These are phyloP conservation scores for Dermolepida albohirtum DNA, from an alignment of 2,888 invertebrate species.

Conservation along the genomic window DNA sequence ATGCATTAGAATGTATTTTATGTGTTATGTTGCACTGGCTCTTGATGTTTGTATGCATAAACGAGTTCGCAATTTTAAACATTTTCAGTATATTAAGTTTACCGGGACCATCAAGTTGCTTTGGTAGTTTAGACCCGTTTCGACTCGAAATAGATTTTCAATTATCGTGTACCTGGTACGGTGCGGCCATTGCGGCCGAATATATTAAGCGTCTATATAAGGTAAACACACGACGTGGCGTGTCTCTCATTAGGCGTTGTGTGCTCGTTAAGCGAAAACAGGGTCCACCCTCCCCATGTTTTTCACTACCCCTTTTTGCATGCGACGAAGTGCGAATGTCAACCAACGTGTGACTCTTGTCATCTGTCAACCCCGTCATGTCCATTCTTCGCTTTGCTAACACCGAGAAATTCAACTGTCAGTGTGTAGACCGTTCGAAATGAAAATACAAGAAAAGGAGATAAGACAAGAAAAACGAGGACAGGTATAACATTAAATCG, in stretches of 20 bases:
- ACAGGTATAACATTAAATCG: slow-evolving; percentile 7
- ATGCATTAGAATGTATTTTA: slow-evolving; percentile 32
- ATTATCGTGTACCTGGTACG: slow-evolving; percentile 50
- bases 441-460: slow-evolving; percentile 19
- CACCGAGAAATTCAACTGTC: slow-evolving; percentile 4
- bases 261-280: slow-evolving; percentile 42
- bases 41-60: slow-evolving; percentile 1
- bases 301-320: slow-evolving; percentile 24
- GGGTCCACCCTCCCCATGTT: slow-evolving; percentile 34
- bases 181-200: slow-evolving; percentile 45
- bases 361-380: slow-evolving; percentile 32
- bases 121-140: slow-evolving; percentile 34
- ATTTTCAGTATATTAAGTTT: slow-evolving; percentile 18
- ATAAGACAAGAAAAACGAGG: slow-evolving; percentile 13
- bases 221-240: slow-evolving; percentile 52
- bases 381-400: slow-evolving; percentile 18
- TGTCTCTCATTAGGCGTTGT: slow-evolving; percentile 47
- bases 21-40: neutral
- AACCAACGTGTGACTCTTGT: slow-evolving; percentile 31
- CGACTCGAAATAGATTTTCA: slow-evolving; percentile 51
- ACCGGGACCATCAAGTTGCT: slow-evolving; percentile 19
- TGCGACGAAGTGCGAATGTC: slow-evolving; percentile 37
- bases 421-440: neutral
- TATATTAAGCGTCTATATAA: slow-evolving; percentile 48
- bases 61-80: neutral